phyloP scores from a whole-genome alignment of 1,140 invertebrate species.

The Caenorhabditis brenneri region DNA sequence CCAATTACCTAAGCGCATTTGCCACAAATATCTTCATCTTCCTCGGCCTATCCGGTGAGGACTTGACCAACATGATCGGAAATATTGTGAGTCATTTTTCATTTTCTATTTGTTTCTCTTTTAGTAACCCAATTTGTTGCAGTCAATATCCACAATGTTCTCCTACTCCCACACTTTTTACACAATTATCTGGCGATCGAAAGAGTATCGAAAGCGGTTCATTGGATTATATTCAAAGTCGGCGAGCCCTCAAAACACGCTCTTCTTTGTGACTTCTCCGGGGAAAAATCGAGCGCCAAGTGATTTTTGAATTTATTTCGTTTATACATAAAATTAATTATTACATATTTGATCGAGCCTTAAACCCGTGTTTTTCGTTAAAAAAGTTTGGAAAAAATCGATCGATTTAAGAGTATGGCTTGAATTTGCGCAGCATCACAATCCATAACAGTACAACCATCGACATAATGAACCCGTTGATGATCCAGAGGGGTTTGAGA shows the following conservation, averaged over 20 bases:
- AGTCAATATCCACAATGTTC: conserved; percentile 7
- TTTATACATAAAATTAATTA: background rate
- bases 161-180: conserved; percentile 5
- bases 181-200: conserved; percentile 16
- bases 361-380: background rate
- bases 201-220: conserved; percentile 22
- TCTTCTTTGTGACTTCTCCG: background rate
- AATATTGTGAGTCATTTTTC: background rate
- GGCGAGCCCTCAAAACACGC: background rate
- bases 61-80: background rate
- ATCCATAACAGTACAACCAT: conserved; percentile 2
- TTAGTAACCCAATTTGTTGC: background rate
- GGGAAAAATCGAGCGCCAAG: background rate
- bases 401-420: background rate
- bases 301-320: background rate
- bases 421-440: conserved; percentile 23
- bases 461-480: conserved; percentile 30
- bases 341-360: conserved; percentile 12
- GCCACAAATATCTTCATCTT: background rate
- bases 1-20: background rate
- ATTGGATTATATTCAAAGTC: conserved; percentile 2
- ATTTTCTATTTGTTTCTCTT: background rate
- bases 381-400: background rate
- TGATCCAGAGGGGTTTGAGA: conserved; percentile 39
- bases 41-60: background rate